Base-by-base conservation (phyloP, 2,113 vertebrate genomes). In the Zosterops pallidus region DNA sequence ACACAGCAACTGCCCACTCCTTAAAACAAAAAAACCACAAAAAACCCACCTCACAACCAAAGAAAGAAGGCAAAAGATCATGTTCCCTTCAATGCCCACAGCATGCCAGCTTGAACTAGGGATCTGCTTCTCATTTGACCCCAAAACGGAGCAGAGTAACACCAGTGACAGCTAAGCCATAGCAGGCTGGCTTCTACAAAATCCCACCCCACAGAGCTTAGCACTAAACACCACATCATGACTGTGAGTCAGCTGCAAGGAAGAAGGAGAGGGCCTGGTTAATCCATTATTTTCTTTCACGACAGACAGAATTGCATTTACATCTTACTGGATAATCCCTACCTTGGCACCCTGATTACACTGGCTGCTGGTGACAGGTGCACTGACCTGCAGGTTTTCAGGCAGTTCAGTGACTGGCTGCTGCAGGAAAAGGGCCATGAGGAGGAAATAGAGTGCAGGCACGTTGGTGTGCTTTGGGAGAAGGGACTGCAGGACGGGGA, bases 381-480 rank as follows among this genome's bases (percentile, higher is more conserved):
- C 98, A 98, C 98, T 98, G 98, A 99, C 99, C 99, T 99, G 99
- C 97, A 99, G 99, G 97, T 99, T 99, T 97, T 99, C 99, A 24
- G 99, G 99, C 98, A 99, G 98, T 96, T 99, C 99, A 42, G 98
- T 99, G 96, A 99, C 98, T 1, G 99, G 99, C 98, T 99, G 99
- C 97, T 99, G 99, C 88, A 99, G 98, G 97, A 99, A 99, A 55
- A 99, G 97, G 9, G 99, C 99, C 99, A 99, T 99, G 84, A 99
- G 99, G 93, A 99, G 98, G 94, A 99, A 99, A 97, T 99, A 99
- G 72, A 99, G 98, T 39, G 99, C 99, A 9, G 99, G 99, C 24
- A 99, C 99, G 2, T 99, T 99, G 13, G 99, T 99, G 98, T 99
- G 99, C 95, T 99, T 99, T 12, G 99, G 99, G 78, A 99, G 98